A percentile compares a stretch with the other conserved stretches of the same genome.
Conservation (phyloP, 2,113 vertebrate genomes). For the Zapus hudsonius region DNA sequence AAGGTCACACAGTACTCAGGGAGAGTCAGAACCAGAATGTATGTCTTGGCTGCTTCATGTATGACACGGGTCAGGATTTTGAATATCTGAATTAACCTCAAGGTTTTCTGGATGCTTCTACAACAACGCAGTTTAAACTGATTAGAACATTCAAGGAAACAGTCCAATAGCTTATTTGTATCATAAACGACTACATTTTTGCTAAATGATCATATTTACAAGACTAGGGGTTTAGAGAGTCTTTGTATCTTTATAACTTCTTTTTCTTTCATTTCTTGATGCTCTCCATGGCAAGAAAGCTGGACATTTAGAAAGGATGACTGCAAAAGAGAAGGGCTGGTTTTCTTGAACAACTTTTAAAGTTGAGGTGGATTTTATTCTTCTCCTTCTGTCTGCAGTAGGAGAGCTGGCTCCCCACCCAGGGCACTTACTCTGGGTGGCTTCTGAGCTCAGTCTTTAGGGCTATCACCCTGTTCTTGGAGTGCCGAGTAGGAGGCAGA, state of each 20-base stretch:
- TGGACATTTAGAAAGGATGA: not conserved
- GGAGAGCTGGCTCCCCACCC: not conserved
- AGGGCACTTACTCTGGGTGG: not conserved
- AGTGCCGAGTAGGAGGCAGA: not conserved
- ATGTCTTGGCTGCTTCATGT: not conserved
- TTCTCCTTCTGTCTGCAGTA: not conserved
- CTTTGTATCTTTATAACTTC: not conserved
- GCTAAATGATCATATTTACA: not conserved
- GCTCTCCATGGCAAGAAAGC: not conserved
- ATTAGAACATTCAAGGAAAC: not conserved
- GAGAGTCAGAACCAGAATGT: not conserved
- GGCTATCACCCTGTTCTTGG: not conserved
- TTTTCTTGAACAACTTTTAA: not conserved
- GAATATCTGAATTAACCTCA: not conserved
- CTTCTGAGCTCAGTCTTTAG: not conserved
- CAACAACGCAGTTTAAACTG: not conserved
- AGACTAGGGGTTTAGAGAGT: not conserved
- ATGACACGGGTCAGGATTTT: not conserved
- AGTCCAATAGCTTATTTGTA: not conserved
- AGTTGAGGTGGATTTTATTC: not conserved
- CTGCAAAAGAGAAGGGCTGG: not conserved
- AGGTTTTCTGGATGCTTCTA: not conserved
- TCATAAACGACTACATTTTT: not conserved
- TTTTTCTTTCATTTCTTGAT: not conserved
- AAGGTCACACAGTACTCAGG: not conserved